Conservation (phyloP, 2,113 vertebrate genomes). For the Uria aalge region DNA sequence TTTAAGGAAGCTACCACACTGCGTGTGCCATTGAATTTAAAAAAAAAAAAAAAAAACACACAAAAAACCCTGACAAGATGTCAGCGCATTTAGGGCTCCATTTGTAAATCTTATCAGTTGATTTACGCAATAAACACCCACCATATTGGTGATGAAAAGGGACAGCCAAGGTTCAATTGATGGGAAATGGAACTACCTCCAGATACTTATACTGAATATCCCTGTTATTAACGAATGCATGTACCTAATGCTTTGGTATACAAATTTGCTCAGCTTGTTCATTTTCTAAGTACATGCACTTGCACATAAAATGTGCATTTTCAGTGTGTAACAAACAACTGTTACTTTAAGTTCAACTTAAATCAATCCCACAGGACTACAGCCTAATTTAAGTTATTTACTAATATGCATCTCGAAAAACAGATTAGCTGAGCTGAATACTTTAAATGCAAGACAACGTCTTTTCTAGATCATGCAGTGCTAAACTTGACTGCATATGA, state of each 20-base stretch:
- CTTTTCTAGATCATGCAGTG: neutral
- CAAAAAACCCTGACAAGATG: slow-evolving; percentile 53
- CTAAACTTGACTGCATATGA: neutral
- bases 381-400: slow-evolving; percentile 21
- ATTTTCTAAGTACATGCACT: slow-evolving; percentile 21
- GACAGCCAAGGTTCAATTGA: slow-evolving; percentile 29
- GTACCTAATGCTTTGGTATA: neutral
- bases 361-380: neutral
- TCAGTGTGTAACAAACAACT: neutral
- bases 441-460: neutral
- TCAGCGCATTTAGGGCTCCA: slow-evolving; percentile 49
- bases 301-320: slow-evolving; percentile 26
- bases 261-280: neutral
- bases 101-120: slow-evolving; percentile 40
- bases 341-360: slow-evolving; percentile 3
- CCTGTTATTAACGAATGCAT: neutral
- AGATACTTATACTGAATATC: neutral
- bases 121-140: slow-evolving; percentile 51
- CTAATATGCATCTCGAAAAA: neutral
- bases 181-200: slow-evolving; percentile 43
- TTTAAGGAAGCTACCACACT: slow-evolving; percentile 63
- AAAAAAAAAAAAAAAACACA: neutral
- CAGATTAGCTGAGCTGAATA: neutral
- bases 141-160: slow-evolving; percentile 12
- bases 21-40: slow-evolving; percentile 72